Conservation (phyloP, 2,888 invertebrate genomes). For the Tetragonisca angustula region DNA sequence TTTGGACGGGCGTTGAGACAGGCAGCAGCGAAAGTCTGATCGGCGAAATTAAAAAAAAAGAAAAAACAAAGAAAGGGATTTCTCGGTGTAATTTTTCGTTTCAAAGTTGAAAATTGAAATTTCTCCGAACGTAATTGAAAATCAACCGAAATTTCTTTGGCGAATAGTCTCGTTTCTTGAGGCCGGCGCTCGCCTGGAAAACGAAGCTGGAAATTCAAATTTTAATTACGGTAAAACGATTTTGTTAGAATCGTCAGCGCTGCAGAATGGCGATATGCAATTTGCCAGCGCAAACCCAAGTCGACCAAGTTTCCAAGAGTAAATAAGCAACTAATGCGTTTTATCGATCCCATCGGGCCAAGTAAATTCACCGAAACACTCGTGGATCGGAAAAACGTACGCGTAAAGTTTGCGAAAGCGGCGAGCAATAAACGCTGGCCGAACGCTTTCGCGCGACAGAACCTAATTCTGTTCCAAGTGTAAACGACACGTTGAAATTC, state of each 20-base stretch:
- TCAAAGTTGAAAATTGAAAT: not conserved
- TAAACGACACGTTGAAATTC: not conserved
- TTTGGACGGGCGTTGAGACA: not conserved
- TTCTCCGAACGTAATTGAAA: not conserved
- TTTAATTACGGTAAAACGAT: not conserved
- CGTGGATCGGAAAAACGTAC: constrained; percentile 13
- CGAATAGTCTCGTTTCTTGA: not conserved
- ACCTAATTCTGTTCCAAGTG: not conserved
- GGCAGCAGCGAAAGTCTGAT: not conserved
- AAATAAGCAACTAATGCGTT: constrained; percentile 14
- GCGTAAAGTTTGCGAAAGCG: not conserved
- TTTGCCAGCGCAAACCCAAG: not conserved
- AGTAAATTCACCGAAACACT: not conserved
- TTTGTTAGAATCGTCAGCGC: not conserved
- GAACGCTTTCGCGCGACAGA: not conserved
- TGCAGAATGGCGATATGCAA: not conserved
- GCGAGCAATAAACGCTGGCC: not conserved
- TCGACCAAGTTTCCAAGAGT: not conserved
- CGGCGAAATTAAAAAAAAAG: not conserved
- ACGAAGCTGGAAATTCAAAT: not conserved
- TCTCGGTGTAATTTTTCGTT: not conserved
- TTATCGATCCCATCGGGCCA: not conserved
- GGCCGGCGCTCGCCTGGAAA: too few species aligned
- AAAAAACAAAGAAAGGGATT: not conserved
- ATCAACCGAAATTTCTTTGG: not conserved